Base-by-base conservation (phyloP, 2,113 vertebrate species). In the Nyctibius bracteatus region DNA sequence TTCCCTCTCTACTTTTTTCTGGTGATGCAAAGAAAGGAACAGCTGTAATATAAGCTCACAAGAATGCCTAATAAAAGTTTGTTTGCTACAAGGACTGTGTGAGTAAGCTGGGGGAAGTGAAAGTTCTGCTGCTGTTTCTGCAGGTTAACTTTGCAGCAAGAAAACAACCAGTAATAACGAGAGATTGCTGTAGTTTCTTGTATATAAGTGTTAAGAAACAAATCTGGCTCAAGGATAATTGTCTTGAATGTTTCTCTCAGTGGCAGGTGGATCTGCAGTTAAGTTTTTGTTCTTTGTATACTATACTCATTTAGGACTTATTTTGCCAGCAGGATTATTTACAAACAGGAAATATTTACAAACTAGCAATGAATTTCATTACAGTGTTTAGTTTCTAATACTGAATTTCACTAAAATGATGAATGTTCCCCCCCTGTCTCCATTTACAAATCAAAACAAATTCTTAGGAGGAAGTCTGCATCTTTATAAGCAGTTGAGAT, bases 11-110 rank as follows among this genome's bases (percentile, higher is more conserved):
- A 10, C 18, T 16, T 57, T 51, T 72, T 59, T 85, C 82, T 62
- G 19, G 27, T 44, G 25, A 25, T 61, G 66, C 35, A 54, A 61
- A 59, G 59, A 87, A 65, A 35, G 30, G 28, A 96, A 86, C 95
- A 97, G 88, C 96, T 98, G 93, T 68, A 75, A 51, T 66, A 41
- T 13, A 67, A 88, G 71, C 59, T 84, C 25, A 41, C 68, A 49
- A 84, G 88, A 95, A 97, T 85, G 55, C 65, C 72, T 80, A 35
- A 54, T 66, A 44, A 61, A 92, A 81, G 37, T 59, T 90, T 88
- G 57, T 90, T 96, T 95, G 79, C 88, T 65, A 14, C 58, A 90
- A 47, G 67, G 51, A 30, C 25, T 59, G 72, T 63, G 35, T 39
- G 63, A 86, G 47, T 78, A 74, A 83, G 63, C 27, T 81, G 67